Evolutionary conservation across 2,888 invertebrate genomes (phyloP), one percentile per base, ranked within the genome.

Genomic region (Clanis bilineata): DNA sequence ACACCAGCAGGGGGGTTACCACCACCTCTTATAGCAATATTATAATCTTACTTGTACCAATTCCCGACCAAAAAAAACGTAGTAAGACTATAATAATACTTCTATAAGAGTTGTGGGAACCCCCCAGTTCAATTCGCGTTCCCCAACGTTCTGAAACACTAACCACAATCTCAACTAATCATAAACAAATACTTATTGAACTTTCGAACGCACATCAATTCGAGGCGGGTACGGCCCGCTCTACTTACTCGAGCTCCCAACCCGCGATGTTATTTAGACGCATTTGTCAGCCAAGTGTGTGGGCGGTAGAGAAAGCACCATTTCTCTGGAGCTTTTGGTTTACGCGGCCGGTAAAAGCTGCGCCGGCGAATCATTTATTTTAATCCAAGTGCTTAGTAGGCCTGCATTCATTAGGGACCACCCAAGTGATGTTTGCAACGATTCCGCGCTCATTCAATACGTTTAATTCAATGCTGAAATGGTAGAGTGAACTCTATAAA

Each of bases 241-340:
- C 45, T 5, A 39, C 36, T 47, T 45, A 57, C 39, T 5, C 28
- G 15, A 43, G 43, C 41, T 18, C 12, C 15, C 6, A n/a, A 59
- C 51, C 59, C 38, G 36, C 51, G 56, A 60, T 63, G 58, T 63
- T 72, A 74, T 77, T 74, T 74, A 78, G 74, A 75, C 71, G 76
- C 74, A 77, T 79, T 79, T 80, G 77, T 79, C 79, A 79, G 70
- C 77, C 64, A 64, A 68, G 68, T 72, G 77, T 76, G 79, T 80
- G 71, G 79, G 79, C 77, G 77, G 66, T 68, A 65, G 76, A 73
- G 79, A 80, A 80, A 80, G 79, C 76, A 61, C 66, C 73, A 77
- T 79, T 79, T 79, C 79, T 73, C 77, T 57, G 25, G 54, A 7
- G 51, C 43, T 57, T 43, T 57, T 56, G 44, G 55, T 56, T 51